Base-by-base conservation (phyloP, 2,888 invertebrate species). In the Ectemnius lituratus region DNA sequence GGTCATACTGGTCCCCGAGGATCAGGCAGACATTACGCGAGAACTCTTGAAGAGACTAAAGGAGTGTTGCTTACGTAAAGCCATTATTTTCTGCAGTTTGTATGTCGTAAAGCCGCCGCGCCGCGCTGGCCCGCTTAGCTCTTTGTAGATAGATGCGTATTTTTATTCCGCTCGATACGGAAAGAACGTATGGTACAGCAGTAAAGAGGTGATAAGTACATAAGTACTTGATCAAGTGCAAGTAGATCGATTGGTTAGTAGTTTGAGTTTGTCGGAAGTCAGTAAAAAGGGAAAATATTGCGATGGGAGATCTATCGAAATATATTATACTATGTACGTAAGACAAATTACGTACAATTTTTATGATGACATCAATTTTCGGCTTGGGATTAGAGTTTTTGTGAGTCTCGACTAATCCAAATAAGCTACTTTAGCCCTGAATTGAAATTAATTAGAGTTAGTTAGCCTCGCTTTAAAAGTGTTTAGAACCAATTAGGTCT, bases 1-100 rank as follows among this genome's bases (percentile, higher is more conserved):
- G 75, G 74, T 67, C 72, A 80, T n/a, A n/a, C 63, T 66, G 73
- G 73, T 71, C 84, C 76, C 80, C 20, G 52, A 78, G 74, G 75
- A 79, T 69, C 20, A 28, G 47, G 63, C 60, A 46, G 58, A 63
- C 60, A 70, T 68, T 73, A 57, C 57, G 52, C 62, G 67, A 59
- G 70, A 67, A 67, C 63, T 60, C 67, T 61, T 13, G 6, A 28
- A 64, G 62, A 63, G 62, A 18, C 46, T 66, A 57, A 70, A 72
- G 62, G 59, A 75, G 62, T 45, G 64, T 63, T 13, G 47, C 52
- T 18, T 27, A 18, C 8, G 20, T 20, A 52, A 47, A 56, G 8
- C 11, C 60, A 61, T 62, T 62, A 65, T 27, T 27, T 46, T 46
- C 1, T 0, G 18, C 27, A n/a, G 14, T 47, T 62, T 18, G 20